A percentile compares a stretch with the other conserved stretches of the same genome.
Conservation (phyloP, 1,140 invertebrate species). For the Drosophila tani region DNA sequence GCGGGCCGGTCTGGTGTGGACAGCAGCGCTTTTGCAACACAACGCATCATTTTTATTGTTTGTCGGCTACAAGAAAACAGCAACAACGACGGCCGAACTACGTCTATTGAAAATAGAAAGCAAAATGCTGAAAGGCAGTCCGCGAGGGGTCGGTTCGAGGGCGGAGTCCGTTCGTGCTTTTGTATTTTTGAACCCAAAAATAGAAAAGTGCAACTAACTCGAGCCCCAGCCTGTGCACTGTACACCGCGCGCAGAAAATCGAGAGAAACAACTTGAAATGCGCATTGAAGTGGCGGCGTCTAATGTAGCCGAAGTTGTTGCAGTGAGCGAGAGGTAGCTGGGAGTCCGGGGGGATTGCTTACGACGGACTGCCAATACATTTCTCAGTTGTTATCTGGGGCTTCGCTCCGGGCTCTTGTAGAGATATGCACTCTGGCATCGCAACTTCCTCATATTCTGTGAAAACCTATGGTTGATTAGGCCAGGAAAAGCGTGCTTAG, state of each 20-base stretch:
- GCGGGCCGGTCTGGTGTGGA: constrained; percentile 58
- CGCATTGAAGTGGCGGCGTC: constrained; percentile 75
- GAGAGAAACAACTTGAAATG: constrained; percentile 63
- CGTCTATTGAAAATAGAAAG: constrained; percentile 81
- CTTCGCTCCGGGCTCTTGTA: background rate
- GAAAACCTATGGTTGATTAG: constrained; percentile 19
- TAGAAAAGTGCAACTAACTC: constrained; percentile 71
- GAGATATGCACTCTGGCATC: constrained; percentile 39
- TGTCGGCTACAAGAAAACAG: constrained; percentile 64
- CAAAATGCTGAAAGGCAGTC: constrained; percentile 72
- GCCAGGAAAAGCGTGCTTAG: background rate
- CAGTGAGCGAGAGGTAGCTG: background rate
- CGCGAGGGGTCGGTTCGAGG: constrained; percentile 3
- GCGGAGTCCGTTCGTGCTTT: constrained; percentile 69
- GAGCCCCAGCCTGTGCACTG: constrained; percentile 5
- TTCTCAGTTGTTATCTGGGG: constrained; percentile 49
- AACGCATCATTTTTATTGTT: constrained; percentile 83
- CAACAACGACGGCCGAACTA: constrained; percentile 47
- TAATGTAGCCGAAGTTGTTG: constrained; percentile 70
- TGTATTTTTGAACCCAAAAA: constrained; percentile 82
- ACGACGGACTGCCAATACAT: constrained; percentile 26
- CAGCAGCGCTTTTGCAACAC: constrained; percentile 76
- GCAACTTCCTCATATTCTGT: constrained; percentile 10
- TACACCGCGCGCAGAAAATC: constrained; percentile 23
- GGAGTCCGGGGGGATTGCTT: background rate